These are phyloP conservation scores for Lucilia cuprina DNA, from an alignment of 1,140 invertebrate species.

Conservation along the genomic window DNA sequence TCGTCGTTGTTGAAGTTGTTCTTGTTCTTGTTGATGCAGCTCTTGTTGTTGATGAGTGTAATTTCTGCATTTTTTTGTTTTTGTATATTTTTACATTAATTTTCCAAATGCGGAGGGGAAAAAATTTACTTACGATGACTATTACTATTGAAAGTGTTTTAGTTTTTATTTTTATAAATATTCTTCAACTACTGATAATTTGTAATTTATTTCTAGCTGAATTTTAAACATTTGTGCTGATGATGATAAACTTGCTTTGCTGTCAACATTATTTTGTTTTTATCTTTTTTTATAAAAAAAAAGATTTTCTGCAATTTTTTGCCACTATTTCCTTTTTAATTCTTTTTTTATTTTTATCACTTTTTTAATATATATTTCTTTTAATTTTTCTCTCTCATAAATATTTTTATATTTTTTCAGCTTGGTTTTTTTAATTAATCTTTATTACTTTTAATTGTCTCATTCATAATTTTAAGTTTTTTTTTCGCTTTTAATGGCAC, in stretches of 20 bases:
- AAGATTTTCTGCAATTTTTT: background rate
- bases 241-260: background rate
- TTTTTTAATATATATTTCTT: background rate
- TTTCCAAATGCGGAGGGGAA: background rate
- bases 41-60: background rate
- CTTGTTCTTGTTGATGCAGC: too few species aligned
- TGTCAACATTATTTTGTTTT: background rate
- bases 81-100: background rate
- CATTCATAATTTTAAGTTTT: conserved; percentile 22
- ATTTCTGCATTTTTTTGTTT: background rate
- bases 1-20: background rate
- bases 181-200: background rate
- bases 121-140: background rate
- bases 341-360: background rate
- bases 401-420: background rate
- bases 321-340: background rate
- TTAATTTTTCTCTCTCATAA: background rate
- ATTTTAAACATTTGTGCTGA: too few species aligned
- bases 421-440: conserved; percentile 23
- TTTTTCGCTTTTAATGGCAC: background rate
- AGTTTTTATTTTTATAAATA: background rate
- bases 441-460: conserved; percentile 35
- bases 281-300: background rate
- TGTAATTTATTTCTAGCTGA: background rate
- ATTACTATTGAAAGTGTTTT: background rate